Evolutionary conservation across 2,797 vertebrate genomes (phyloP), one percentile per base, ranked within the genome.

Genomic region (Lates japonicus): DNA sequence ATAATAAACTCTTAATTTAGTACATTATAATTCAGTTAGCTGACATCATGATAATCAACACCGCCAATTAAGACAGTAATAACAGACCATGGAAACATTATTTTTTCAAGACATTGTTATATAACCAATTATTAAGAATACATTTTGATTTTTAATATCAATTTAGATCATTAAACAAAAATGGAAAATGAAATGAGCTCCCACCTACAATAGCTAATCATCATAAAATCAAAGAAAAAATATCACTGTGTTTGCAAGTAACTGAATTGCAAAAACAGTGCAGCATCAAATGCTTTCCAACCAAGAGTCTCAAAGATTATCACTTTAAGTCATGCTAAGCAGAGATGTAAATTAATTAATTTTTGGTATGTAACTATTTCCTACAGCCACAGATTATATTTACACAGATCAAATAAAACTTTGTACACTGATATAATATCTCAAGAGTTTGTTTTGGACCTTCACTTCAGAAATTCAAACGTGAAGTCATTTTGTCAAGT

Each of bases 1-100:
- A n/a, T n/a, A 59, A 69, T 3, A 65, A 3, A 48, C 5, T n/a
- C 37, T n/a, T 64, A 5, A 54, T 64, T 70, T 42, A 76, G 14
- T 31, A 63, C 5, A 29, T n/a, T 2, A 2, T 29, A 31, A 62
- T 51, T 63, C 12, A 76, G 73, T 67, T 33, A 64, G 5, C 19
- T 44, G 58, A 9, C 33, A 52, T n/a, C 19, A 59, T 48, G 29
- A 29, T 48, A 1, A 68, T 37, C 33, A 17, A 54, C 20, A 57
- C 22, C 58, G 17, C 4, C 46, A 57, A 72, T 33, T 6, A 59
- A 67, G 13, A 65, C 4, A 41, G 39, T 37, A 6, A 37, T 37
- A 37, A 17, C 1, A 54, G 12, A 16, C n/a, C 60, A 63, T 11
- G 37, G 9, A 51, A 29, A 33, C 8, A 74, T 29, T 14, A 39